A percentile compares a stretch with the other conserved stretches of the same genome.
These are phyloP conservation scores for Scophthalmus maximus DNA, from an alignment of 2,113 vertebrate genomes.

Conservation along the genomic window DNA sequence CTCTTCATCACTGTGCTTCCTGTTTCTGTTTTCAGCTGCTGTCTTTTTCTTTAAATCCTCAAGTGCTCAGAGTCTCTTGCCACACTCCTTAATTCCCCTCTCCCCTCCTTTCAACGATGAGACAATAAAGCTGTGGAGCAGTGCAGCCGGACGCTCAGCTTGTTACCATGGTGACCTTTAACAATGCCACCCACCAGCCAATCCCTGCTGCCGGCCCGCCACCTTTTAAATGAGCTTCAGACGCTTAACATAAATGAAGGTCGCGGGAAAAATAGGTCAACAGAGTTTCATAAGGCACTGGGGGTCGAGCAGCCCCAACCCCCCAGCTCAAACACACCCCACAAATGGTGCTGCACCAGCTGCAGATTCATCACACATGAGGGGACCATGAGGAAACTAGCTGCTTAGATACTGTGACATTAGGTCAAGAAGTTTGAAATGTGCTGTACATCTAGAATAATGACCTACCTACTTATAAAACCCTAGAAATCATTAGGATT, in stretches of 20 bases:
- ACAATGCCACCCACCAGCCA: conserved; percentile 73
- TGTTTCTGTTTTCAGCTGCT: background rate
- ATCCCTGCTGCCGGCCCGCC: conserved; percentile 43
- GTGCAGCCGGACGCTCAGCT: conserved; percentile 68
- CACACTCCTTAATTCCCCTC: conserved; percentile 62
- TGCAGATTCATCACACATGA: conserved; percentile 9
- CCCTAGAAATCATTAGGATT: background rate
- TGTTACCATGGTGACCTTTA: conserved; percentile 76
- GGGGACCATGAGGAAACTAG: background rate
- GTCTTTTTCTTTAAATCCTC: conserved; percentile 39
- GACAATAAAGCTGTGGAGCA: conserved; percentile 71
- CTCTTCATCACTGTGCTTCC: background rate
- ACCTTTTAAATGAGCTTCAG: conserved; percentile 62
- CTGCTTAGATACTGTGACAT: background rate
- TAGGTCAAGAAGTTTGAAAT: background rate
- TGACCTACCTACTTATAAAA: background rate
- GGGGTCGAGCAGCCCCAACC: conserved; percentile 16
- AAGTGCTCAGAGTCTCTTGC: conserved; percentile 38
- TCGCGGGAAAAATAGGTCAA: conserved; percentile 75
- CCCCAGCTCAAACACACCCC: background rate
- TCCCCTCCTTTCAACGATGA: conserved; percentile 70
- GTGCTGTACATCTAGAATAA: background rate
- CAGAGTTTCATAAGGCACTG: conserved; percentile 46
- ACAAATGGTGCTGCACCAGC: background rate
- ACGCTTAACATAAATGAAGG: conserved; percentile 68